Conservation (phyloP, 2,797 vertebrate species). For the Neomorphus geoffroyi region DNA sequence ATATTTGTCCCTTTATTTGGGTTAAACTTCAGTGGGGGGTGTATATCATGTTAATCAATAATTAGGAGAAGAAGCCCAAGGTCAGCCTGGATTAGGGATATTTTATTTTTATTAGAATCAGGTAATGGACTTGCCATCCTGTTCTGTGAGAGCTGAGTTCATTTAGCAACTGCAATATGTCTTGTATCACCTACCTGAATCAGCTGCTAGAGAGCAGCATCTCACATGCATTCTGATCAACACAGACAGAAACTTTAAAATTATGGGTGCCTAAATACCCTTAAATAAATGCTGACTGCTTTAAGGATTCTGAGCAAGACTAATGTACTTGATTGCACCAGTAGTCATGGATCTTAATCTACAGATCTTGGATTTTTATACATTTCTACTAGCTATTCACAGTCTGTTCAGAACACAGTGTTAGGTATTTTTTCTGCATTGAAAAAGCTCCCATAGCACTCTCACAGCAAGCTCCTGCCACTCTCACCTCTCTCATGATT, state of each 20-base stretch:
- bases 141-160: neutral
- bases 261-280: neutral
- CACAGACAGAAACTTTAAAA: neutral
- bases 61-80: neutral
- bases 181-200: neutral
- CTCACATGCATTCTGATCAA: neutral
- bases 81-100: neutral
- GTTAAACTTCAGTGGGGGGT: neutral
- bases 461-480: neutral
- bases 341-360: neutral
- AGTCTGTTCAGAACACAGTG: neutral
- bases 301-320: neutral
- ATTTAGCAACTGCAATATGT: neutral
- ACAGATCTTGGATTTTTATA: neutral
- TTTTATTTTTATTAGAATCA: neutral
- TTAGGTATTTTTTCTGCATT: neutral
- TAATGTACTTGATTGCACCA: neutral
- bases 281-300: neutral
- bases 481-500: neutral
- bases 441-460: neutral
- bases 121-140: neutral
- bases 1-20: neutral
- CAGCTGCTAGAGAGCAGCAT: neutral
- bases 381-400: neutral
- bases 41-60: neutral